Evolutionary conservation across 2,113 vertebrate species (phyloP), one percentile per base, ranked within the genome.

Genomic region (Merops nubicus): DNA sequence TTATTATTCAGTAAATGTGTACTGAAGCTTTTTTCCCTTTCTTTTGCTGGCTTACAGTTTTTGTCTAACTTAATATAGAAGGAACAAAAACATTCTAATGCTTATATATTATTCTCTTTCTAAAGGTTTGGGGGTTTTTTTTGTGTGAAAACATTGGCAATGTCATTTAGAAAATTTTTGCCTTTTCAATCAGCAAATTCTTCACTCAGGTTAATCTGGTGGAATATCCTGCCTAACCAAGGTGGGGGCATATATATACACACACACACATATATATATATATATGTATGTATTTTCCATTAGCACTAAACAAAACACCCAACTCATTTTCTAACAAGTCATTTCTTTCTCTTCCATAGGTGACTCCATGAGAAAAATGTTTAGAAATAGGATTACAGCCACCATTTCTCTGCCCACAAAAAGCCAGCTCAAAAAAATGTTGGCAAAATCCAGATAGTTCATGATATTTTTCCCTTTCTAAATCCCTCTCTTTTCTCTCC

Each of bases 1-100:
- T 93, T 89, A 92, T 91, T 95, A 91, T 88, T 86, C 86, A 78
- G 68, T 54, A 84, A 92, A 91, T 51, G 68, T 34, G 29, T 70
- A 70, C 45, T 42, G 57, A 95, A 92, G 25, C 6, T 34, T 88
- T 88, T 95, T 85, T 86, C 36, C 36, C 65, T 76, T 82, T 56
- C 59, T 85, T 82, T 75, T 64, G 4, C 33, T 34, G 63, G 45
- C 13, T 88, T 91, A 47, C 9, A 59, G 20, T 14, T 91, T 73
- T 80, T 80, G 7, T 88, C 75, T 92, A 68, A 90, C 31, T 79
- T 72, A 69, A 70, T 70, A 74, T 1, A 84, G 50, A 69, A 34
- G 22, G n/a, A 62, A 94, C 64, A 70, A 72, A 67, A 14, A 10
- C 13, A 54, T 67, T 45, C 14, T 59, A 42, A 31, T 50, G 18